phyloP scores from a whole-genome alignment of 2,113 vertebrate species.

The Macroglossus sobrinus region DNA sequence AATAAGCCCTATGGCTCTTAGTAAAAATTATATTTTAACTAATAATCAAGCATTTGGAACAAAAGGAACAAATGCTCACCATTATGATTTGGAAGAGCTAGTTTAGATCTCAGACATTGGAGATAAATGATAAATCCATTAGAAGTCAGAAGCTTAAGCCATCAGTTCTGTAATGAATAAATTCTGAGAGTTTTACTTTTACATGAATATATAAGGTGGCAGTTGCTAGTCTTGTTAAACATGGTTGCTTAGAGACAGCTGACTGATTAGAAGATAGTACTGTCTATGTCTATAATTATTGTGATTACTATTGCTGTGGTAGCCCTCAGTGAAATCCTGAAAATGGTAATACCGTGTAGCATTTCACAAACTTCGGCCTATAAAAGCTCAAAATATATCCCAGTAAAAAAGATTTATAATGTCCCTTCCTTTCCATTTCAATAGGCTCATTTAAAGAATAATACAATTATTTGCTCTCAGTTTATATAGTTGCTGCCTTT shows the following conservation, averaged over 20 bases:
- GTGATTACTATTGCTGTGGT: conserved; percentile 64
- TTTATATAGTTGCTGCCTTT: conserved; percentile 65
- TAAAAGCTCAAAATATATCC: conserved; percentile 69
- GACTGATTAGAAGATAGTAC: conserved; percentile 58
- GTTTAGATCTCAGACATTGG: neutral
- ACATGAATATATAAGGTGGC: conserved; percentile 22
- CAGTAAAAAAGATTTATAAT: conserved; percentile 68
- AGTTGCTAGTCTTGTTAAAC: conserved; percentile 64
- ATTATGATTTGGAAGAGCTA: neutral
- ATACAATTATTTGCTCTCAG: conserved; percentile 66
- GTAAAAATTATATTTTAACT: neutral
- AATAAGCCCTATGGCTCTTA: neutral
- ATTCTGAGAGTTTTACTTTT: conserved; percentile 46
- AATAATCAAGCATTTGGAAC: conserved; percentile 37
- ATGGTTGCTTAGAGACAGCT: conserved; percentile 54
- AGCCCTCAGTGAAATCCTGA: conserved; percentile 54
- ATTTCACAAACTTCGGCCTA: conserved; percentile 51
- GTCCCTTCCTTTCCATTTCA: conserved; percentile 51
- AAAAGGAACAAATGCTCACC: conserved; percentile 18
- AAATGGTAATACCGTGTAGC: conserved; percentile 53
- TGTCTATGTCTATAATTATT: conserved; percentile 60
- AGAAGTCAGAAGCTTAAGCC: neutral
- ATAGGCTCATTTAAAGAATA: conserved; percentile 70
- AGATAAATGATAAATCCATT: neutral
- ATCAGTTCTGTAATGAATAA: conserved; percentile 1